These are phyloP conservation scores for Ditula angustiorana DNA, from an alignment of 2,888 invertebrate species.

Conservation along the genomic window DNA sequence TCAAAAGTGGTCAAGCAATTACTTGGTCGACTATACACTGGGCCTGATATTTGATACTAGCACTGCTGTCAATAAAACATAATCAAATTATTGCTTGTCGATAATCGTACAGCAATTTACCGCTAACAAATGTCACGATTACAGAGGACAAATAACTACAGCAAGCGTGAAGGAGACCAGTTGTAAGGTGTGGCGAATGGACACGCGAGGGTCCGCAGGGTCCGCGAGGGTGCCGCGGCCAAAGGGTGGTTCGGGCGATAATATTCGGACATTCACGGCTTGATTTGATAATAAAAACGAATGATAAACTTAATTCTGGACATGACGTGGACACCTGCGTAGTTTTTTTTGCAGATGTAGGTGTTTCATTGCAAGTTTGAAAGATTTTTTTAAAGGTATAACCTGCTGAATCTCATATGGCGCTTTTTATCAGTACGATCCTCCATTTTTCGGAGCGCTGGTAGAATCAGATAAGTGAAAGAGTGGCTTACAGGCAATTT, in stretches of 20 bases:
- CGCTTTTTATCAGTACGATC: too few species aligned
- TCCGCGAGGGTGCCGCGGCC: too few species aligned
- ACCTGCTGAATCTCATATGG: too few species aligned
- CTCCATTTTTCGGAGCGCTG: too few species aligned
- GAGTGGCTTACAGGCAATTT: neutral
- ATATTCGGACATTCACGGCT: constrained; percentile 33
- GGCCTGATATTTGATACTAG: too few species aligned
- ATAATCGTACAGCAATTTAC: constrained; percentile 31
- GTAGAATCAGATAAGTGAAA: too few species aligned
- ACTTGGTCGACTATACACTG: too few species aligned
- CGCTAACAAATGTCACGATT: constrained; percentile 14
- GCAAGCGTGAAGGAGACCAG: constrained; percentile 8
- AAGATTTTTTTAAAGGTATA: too few species aligned
- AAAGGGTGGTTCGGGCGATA: constrained; percentile 12
- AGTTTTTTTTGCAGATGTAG: too few species aligned
- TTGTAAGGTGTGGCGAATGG: constrained; percentile 20
- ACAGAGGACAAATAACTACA: constrained; percentile 1
- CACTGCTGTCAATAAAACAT: neutral
- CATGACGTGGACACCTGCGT: constrained; percentile 1
- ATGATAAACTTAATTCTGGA: constrained; percentile 17
- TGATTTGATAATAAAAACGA: constrained; percentile 16
- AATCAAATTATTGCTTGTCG: neutral
- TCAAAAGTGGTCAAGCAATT: too few species aligned
- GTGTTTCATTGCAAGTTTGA: too few species aligned
- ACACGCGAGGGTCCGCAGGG: neutral